Base-by-base conservation (phyloP, 2,113 vertebrate species). In the Syngnathus floridae region DNA sequence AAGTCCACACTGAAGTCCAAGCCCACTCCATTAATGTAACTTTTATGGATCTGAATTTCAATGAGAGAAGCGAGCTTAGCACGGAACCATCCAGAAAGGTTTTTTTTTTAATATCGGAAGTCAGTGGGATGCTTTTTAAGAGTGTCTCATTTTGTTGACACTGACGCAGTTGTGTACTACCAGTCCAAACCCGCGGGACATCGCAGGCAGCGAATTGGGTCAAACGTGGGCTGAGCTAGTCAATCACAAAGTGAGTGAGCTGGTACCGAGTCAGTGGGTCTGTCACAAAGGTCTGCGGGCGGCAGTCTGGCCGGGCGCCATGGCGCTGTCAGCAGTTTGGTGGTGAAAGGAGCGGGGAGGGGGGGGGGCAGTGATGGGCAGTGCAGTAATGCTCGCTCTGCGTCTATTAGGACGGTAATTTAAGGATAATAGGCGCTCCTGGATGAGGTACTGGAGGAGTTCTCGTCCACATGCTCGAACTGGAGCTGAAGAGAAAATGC, bases 241-340 rank as follows among this genome's bases (percentile, higher is more conserved):
- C 69, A n/a, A 78, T 83, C 77, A 70, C 68, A 4, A 60, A 72
- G 74, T 69, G 75, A 73, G 78, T 73, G 78, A 84, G 76, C 75
- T 74, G 81, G 82, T 82, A 78, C 69, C 60, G 17, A 71, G 84
- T 79, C 66, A 69, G 76, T 82, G 69, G 76, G 80, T 65, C 59
- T 13, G 79, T 70, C 73, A 76, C 84, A 73, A 71, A 61, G 59
- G 59, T 72, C 57, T 78, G 71, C 62, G 1, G 64, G 62, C 58
- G 61, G 67, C 72, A 66, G 73, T 52, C 70, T 87, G 84, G 79
- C 74, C 51, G 13, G 0, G 54, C 16, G 70, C 84, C 80, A 65
- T 57, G 76, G n/a, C 75, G 70, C 70, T 55, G 79, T 87, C 86
- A 86, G 84, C 82, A 79, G 57, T 77, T 82, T 72, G 73, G 59